Evolutionary conservation across 2,888 invertebrate genomes (phyloP), one percentile per base, ranked within the genome.

Genomic region (Rhodophaea formosa): DNA sequence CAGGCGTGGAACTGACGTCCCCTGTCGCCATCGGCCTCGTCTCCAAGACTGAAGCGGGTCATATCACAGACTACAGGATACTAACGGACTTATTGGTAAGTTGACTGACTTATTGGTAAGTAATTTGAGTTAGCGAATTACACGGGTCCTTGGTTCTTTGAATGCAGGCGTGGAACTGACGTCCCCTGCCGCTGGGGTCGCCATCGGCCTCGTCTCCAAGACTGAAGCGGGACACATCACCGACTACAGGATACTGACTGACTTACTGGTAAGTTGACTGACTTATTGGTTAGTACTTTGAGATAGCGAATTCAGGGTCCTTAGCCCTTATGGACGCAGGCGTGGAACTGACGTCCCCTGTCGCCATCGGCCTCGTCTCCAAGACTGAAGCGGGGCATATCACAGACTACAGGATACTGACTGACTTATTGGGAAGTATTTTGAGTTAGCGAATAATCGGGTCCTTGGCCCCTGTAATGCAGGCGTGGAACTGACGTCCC

Each of bases 271-370:
- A 32, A 7, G 2, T 1, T 32, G n/a, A n/a, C n/a, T n/a, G n/a
- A n/a, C n/a, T n/a, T n/a, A n/a, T n/a, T n/a, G n/a, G n/a, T n/a
- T n/a, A n/a, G n/a, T n/a, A n/a, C n/a, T n/a, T n/a, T n/a, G n/a
- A n/a, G n/a, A n/a, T n/a, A n/a, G n/a, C n/a, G n/a, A n/a, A n/a
- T n/a, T n/a, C n/a, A n/a, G 99, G 99, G 0, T 97, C 97, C 64
- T 86, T 99, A 68, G 99, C 99, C 0, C 89, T 99, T 30, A 93
- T 98, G 94, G 99, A 99, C 91, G 99, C 99, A 8, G 99, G 99
- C 0, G 97, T 99, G 5, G 94, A 95, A 0, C 91, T 99, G 52
- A 77, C 91, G 0, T 89, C 94, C 8, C 92, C 97, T 3, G 97
- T 99, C 0, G 99, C 99, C 6, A 94, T 99, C 15, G 99, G 99